Evolutionary conservation across 1,140 invertebrate genomes (phyloP).

Genomic region (Proctacanthus coquilletti): DNA sequence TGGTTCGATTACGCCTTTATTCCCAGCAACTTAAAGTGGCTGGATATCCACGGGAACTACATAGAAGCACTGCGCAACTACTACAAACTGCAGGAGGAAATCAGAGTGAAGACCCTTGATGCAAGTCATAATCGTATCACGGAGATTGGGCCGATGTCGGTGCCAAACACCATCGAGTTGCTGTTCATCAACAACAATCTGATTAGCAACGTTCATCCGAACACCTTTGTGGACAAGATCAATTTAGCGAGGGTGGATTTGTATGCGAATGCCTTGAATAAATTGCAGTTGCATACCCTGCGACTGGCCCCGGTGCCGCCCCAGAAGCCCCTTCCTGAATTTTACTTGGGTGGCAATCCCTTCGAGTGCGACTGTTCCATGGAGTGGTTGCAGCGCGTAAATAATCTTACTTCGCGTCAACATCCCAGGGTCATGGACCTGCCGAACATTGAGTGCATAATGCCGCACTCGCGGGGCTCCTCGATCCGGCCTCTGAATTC

Average conservation of each 20-base stretch:
- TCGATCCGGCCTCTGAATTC: slow-evolving; percentile 50
- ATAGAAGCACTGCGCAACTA: slow-evolving; percentile 75
- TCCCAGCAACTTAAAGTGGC: slow-evolving; percentile 72
- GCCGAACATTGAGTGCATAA: slow-evolving; percentile 68
- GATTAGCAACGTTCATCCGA: slow-evolving; percentile 58
- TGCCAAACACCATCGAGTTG: slow-evolving; percentile 78
- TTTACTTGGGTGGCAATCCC: slow-evolving; percentile 77
- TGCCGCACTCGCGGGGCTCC: slow-evolving; percentile 55
- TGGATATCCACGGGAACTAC: slow-evolving; percentile 77
- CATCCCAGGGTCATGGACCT: slow-evolving; percentile 76
- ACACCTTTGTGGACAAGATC: slow-evolving; percentile 71
- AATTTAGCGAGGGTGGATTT: slow-evolving; percentile 75
- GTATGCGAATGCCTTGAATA: slow-evolving; percentile 71
- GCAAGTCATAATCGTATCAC: slow-evolving; percentile 75
- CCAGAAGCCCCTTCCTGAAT: slow-evolving; percentile 57
- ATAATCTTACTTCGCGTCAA: slow-evolving; percentile 65
- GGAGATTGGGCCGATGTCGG: slow-evolving; percentile 58
- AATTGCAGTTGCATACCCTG: slow-evolving; percentile 64
- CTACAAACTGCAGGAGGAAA: slow-evolving; percentile 65
- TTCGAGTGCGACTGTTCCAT: slow-evolving; percentile 84
- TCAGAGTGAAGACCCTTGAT: slow-evolving; percentile 65
- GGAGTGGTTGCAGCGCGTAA: slow-evolving; percentile 80
- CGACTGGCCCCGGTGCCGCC: slow-evolving; percentile 52
- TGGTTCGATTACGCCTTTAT: slow-evolving; percentile 86
- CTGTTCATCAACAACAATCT: slow-evolving; percentile 83